Conservation (phyloP, 2,797 vertebrate genomes). For the Benthosema pterotum region DNA sequence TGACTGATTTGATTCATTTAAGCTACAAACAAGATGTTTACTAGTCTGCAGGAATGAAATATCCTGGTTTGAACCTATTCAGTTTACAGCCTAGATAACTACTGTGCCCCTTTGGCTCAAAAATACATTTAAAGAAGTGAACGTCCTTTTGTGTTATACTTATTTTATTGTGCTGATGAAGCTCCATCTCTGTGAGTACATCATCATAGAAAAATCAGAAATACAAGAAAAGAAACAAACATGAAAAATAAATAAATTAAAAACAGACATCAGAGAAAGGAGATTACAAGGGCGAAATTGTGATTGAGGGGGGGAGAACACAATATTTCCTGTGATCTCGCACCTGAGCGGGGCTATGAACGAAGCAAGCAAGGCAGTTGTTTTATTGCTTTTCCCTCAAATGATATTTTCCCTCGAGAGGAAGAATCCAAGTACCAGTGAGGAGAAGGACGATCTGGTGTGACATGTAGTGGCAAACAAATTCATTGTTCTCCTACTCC, state of each 20-base stretch:
- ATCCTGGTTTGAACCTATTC: too few species aligned
- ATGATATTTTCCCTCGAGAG: slow-evolving; percentile 24
- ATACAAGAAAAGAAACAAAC: slow-evolving; percentile 7
- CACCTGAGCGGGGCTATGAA: slow-evolving; percentile 22
- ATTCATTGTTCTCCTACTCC: neutral
- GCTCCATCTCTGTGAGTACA: neutral
- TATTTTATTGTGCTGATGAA: neutral
- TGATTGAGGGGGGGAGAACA: neutral
- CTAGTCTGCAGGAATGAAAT: neutral
- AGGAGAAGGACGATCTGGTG: neutral
- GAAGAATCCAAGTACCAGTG: slow-evolving; percentile 20
- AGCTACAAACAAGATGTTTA: neutral
- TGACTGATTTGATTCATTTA: too few species aligned
- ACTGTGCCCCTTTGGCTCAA: too few species aligned
- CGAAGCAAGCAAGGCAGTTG: slow-evolving; percentile 21
- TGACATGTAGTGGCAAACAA: neutral
- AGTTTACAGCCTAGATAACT: neutral
- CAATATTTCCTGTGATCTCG: slow-evolving; percentile 14
- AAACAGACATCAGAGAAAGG: slow-evolving; percentile 14
- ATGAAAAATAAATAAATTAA: too few species aligned
- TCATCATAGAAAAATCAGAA: neutral
- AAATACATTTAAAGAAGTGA: too few species aligned
- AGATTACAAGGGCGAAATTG: slow-evolving; percentile 18
- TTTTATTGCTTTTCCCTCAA: slow-evolving; percentile 49
- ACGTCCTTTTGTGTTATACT: too few species aligned